These are phyloP conservation scores for Chloroceryle inda DNA, from an alignment of 2,797 vertebrate species.

Conservation along the genomic window DNA sequence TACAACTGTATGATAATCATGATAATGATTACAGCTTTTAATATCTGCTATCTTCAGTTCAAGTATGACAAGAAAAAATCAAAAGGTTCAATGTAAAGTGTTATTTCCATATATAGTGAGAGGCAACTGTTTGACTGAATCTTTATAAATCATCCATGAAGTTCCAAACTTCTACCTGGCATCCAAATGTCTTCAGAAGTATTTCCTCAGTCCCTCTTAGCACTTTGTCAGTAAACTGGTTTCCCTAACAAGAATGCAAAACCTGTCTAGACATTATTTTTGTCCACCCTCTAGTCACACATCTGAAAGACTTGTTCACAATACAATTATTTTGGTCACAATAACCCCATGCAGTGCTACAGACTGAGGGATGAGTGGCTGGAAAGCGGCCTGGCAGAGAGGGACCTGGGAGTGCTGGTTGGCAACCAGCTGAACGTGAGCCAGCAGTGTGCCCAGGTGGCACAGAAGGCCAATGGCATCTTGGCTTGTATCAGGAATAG, in stretches of 20 bases:
- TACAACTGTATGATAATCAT: background rate
- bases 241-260: background rate
- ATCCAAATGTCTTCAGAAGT: background rate
- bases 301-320: background rate
- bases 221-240: background rate
- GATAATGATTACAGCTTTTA: background rate
- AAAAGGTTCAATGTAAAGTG: background rate
- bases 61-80: background rate
- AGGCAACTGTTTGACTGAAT: background rate
- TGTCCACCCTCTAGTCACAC: background rate
- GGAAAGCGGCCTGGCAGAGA: no score
- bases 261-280: background rate
- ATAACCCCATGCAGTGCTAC: no score
- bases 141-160: background rate
- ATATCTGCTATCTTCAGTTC: background rate
- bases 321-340: no score
- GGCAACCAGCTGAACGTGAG: no score
- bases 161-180: background rate
- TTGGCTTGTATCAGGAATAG: no score
- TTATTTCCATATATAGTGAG: background rate
- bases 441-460: no score
- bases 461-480: no score
- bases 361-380: no score
- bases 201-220: background rate
- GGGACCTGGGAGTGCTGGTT: no score